Percentiles rank a stretch among this genome's conserved stretches.
Evolutionary conservation across 2,113 vertebrate species (phyloP).

Genomic region (Elachura formosa): DNA sequence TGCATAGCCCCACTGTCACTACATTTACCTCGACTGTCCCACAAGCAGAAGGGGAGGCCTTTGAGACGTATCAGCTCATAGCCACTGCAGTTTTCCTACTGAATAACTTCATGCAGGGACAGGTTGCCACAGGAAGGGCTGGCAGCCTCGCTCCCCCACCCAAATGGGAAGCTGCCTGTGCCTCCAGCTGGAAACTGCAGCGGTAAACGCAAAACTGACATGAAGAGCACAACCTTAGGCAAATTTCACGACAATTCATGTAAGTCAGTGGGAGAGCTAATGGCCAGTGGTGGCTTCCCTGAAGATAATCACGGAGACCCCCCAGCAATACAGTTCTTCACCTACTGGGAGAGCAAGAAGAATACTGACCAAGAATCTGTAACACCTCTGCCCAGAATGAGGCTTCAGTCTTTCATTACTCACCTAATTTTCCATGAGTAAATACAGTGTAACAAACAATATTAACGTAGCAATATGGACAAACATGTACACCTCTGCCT

Average conservation of each 20-base stretch:
- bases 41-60: neutral
- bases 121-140: neutral
- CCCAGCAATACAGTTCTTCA: neutral
- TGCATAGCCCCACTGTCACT: neutral
- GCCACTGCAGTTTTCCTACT: neutral
- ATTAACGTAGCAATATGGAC: neutral
- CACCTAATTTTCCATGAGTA: neutral
- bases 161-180: neutral
- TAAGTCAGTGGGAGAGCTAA: neutral
- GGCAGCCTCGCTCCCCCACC: neutral
- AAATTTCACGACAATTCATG: neutral
- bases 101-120: rapidly evolving
- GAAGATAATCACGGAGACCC: neutral
- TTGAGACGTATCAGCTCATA: neutral
- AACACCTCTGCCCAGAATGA: neutral
- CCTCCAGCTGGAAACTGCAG: neutral
- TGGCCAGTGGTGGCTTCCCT: neutral
- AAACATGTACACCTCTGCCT: neutral
- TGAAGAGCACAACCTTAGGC: neutral
- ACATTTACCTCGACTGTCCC: rapidly evolving
- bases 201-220: neutral
- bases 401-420: neutral
- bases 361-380: neutral
- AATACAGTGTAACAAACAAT: neutral
- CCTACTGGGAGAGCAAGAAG: neutral